phyloP scores from a whole-genome alignment of 2,797 vertebrate species.

The Melanogrammus aeglefinus region DNA sequence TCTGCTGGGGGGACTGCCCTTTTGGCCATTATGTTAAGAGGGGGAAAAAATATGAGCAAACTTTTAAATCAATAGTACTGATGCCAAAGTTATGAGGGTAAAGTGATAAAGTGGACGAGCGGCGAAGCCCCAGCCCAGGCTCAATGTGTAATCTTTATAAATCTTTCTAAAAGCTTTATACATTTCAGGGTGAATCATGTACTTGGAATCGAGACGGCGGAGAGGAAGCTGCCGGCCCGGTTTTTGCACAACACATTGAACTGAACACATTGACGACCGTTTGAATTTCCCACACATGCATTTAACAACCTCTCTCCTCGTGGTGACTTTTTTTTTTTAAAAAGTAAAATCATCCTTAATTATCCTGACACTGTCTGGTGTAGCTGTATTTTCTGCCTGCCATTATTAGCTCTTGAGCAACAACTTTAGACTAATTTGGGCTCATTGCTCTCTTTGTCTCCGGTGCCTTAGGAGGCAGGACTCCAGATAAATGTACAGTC shows the following conservation, averaged over 20 bases:
- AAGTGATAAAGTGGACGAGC: constrained; percentile 8
- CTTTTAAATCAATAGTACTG: constrained; percentile 16
- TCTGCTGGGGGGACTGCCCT: not conserved
- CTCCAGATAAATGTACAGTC: not conserved
- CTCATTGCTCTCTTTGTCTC: not conserved
- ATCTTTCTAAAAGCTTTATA: constrained; percentile 15
- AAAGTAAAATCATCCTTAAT: not conserved
- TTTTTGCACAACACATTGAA: not conserved
- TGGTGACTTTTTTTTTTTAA: not conserved
- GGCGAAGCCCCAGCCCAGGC: not conserved
- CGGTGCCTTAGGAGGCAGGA: not conserved
- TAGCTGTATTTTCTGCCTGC: not conserved
- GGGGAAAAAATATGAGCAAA: not conserved
- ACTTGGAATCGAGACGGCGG: constrained; percentile 51
- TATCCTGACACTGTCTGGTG: not conserved
- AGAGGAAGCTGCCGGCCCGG: not conserved
- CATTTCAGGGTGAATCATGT: not conserved
- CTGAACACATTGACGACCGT: not conserved
- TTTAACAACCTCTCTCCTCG: not conserved
- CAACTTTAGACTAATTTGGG: not conserved
- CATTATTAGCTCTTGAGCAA: not conserved
- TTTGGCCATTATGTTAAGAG: not conserved
- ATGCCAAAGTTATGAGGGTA: constrained; percentile 9
- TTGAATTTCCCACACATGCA: not conserved
- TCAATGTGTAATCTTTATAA: constrained; percentile 15